Evolutionary conservation across 2,888 invertebrate species (phyloP), one percentile per base, ranked within the genome.

Genomic region (Sclerodermus sp.): DNA sequence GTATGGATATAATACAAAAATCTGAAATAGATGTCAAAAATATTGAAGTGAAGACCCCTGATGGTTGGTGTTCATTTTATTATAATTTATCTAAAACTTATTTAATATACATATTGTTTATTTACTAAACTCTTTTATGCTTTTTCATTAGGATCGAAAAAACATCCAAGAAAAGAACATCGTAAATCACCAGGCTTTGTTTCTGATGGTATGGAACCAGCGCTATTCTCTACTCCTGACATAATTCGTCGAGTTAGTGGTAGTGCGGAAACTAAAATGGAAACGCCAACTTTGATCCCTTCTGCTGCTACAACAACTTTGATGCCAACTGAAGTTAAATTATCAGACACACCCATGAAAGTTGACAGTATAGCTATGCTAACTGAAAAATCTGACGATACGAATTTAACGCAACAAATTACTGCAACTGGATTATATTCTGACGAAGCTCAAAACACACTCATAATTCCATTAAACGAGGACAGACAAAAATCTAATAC

Each of bases 181-280:
- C 83, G 84, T 55, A 87, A 86, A 71, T 82, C 84, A 29, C 84
- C 86, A 14, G 82, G 84, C 13, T 85, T 84, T 68, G 79, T 85
- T 40, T 82, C 82, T 0, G 81, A 81, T 49, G 68, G 79, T 30
- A 57, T 81, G 32, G 82, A 80, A 2, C 82, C 89, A 50, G 87
- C 88, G 32, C 76, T 90, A 50, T 90, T 90, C 74, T 89, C 90
- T 5, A 86, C 89, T 37, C 90, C 90, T 15, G 90, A 90, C 80
- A 88, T 90, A 46, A 89, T 89, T 50, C 81, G 88, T 64, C 81
- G 89, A 64, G 87, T 89, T 13, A 82, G 83, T 46, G 80, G 82
- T 38, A 82, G 82, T 47, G 75, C 71, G 39, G 84, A 83, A 67
- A 58, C 72, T 1, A 73, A 75, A 73, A 66, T 39, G 23, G 40